Evolutionary conservation across 1,140 invertebrate species (phyloP), one percentile per base, ranked within the genome.

Genomic region (Musca vetustissima): DNA sequence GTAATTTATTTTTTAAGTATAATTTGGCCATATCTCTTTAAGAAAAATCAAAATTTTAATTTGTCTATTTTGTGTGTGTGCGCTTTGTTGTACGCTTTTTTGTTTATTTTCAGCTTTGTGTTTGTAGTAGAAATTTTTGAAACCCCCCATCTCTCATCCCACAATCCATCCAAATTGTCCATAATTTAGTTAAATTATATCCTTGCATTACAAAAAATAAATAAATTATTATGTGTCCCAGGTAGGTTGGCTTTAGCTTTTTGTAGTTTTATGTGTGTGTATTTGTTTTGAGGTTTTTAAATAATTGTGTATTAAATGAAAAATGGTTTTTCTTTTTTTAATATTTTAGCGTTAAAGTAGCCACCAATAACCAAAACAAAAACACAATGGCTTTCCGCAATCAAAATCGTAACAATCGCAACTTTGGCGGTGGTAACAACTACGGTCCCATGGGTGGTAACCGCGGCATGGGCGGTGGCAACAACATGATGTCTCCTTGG

Each of bases 321-420:
- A 11, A n/a, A n/a, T n/a, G 64, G 4, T 36, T 49, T 64, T 15
- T 57, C 15, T 47, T 49, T 52, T 61, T 67, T n/a, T n/a, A n/a
- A n/a, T n/a, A n/a, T n/a, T 67, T 28, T 49, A 70, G 69, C 66
- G 57, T 67, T 47, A 70, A 70, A 67, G 55, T 36, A 67, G 66
- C 53, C 9, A 55, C 50, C 13, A 70, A 59, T 61, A 24, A 25
- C 21, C 19, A 52, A 17, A 57, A 25, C 21, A 61, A 57, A 57
- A 32, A 61, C 9, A 69, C 73, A 73, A 82, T 81, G 78, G 75
- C 79, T 22, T 81, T 79, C 76, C 79, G 79, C 72, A 81, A 80
- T 55, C 76, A 81, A 65, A 81, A 81, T 59, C 78, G 78, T 32
- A 61, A 43, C 11, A 80, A 81, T 21, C 77, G 79, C 21, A 81